Evolutionary conservation across 2,113 vertebrate genomes (phyloP).

Genomic region (Oncorhynchus kisutch): DNA sequence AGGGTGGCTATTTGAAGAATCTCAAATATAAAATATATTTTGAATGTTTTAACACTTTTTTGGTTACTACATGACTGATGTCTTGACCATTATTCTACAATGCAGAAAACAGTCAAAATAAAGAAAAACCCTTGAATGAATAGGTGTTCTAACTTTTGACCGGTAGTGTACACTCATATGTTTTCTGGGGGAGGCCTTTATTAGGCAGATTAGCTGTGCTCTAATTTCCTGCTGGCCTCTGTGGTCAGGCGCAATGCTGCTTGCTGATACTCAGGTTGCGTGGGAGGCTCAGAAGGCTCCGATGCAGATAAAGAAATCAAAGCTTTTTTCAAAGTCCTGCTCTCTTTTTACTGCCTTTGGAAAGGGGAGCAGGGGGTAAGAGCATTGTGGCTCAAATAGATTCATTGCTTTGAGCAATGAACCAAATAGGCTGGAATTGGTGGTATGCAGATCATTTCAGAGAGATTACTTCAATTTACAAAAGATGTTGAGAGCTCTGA

Average conservation of each 20-base stretch:
- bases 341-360: slow-evolving; percentile 15
- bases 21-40: no score
- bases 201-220: background rate
- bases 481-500: background rate
- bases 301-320: slow-evolving; percentile 39
- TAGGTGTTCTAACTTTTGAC: no score
- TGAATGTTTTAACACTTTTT: no score
- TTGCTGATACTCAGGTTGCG: slow-evolving; percentile 19
- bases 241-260: slow-evolving; percentile 21
- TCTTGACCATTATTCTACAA: no score
- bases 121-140: no score
- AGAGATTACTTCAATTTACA: background rate
- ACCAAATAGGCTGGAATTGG: background rate
- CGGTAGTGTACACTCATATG: no score
- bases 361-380: slow-evolving; percentile 20
- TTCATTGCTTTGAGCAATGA: slow-evolving; percentile 11
- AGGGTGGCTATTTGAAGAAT: no score
- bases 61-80: no score
- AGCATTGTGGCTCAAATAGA: slow-evolving; percentile 29
- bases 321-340: slow-evolving; percentile 39
- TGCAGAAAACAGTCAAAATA: no score
- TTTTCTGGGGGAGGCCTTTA: slow-evolving; percentile 5
- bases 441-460: background rate
- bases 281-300: slow-evolving; percentile 21
- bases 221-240: slow-evolving; percentile 11